These are phyloP conservation scores for Belonocnema kinseyi DNA, from an alignment of 1,140 invertebrate genomes.

Conservation along the genomic window DNA sequence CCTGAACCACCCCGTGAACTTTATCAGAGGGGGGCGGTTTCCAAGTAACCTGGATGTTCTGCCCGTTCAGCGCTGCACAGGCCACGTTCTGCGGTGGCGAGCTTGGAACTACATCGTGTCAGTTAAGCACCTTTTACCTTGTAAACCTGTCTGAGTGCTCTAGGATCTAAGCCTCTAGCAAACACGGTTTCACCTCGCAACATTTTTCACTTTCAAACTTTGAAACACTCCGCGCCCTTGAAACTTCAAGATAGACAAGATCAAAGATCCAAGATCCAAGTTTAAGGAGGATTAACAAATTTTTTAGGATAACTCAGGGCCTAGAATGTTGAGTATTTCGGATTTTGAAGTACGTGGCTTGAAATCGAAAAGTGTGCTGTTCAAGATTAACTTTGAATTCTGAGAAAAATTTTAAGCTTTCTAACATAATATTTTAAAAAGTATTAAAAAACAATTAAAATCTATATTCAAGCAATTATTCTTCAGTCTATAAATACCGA, in stretches of 20 bases:
- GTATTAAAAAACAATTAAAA: no score
- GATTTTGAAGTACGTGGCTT: no score
- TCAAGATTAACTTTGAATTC: no score
- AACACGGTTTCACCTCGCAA: neutral
- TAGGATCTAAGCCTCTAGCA: neutral
- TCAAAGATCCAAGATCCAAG: neutral
- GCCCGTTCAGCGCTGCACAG: constrained; percentile 81
- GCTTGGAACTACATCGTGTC: constrained; percentile 78
- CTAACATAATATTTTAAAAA: no score
- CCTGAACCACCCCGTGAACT: constrained; percentile 85
- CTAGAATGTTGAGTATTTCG: no score
- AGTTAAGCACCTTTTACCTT: constrained; percentile 17
- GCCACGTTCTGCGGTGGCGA: constrained; percentile 80
- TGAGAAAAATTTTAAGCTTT: no score
- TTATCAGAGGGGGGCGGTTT: constrained; percentile 82
- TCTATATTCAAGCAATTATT: no score
- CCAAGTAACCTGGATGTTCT: constrained; percentile 87
- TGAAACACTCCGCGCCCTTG: neutral
- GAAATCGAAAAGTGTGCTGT: no score
- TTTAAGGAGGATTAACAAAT: constrained; percentile 7
- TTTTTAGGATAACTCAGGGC: neutral
- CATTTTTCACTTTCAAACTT: constrained; percentile 18
- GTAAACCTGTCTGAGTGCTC: neutral
- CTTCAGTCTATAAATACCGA: no score
- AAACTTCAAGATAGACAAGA: neutral